Percentiles rank a stretch among this genome's conserved stretches.
Conservation (phyloP, 2,797 vertebrate genomes). For the Stomatorhinus walkeri region DNA sequence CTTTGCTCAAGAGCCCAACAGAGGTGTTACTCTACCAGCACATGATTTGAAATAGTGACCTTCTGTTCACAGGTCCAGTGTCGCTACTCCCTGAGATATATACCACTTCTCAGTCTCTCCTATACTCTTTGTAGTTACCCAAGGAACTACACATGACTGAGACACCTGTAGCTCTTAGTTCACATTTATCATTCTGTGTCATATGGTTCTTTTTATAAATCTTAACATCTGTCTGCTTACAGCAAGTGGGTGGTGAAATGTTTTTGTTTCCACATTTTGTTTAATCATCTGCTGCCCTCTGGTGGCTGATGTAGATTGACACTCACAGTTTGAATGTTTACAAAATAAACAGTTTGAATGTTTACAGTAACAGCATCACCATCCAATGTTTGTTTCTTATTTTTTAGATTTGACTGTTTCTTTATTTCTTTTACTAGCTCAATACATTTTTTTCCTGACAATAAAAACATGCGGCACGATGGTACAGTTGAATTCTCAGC, state of each 20-base stretch:
- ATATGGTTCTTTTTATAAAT: neutral
- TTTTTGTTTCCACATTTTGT: neutral
- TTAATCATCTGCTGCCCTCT: constrained; percentile 5
- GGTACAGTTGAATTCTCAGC: neutral
- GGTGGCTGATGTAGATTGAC: neutral
- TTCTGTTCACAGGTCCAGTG: neutral
- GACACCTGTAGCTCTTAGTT: neutral
- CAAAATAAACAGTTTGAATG: neutral
- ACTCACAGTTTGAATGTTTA: neutral
- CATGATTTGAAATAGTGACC: neutral
- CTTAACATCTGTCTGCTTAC: neutral
- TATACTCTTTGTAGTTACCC: neutral
- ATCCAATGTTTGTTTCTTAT: neutral
- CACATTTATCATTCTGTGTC: neutral
- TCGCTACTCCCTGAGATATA: neutral
- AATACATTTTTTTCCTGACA: neutral
- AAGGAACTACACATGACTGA: neutral
- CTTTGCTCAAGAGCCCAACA: neutral
- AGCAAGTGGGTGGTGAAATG: neutral
- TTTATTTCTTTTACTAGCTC: neutral
- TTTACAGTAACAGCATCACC: neutral
- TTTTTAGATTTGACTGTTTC: neutral
- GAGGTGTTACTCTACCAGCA: neutral
- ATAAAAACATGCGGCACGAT: neutral
- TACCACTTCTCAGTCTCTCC: neutral